Conservation (phyloP, 2,113 vertebrate genomes). For the Chroicocephalus ridibundus region DNA sequence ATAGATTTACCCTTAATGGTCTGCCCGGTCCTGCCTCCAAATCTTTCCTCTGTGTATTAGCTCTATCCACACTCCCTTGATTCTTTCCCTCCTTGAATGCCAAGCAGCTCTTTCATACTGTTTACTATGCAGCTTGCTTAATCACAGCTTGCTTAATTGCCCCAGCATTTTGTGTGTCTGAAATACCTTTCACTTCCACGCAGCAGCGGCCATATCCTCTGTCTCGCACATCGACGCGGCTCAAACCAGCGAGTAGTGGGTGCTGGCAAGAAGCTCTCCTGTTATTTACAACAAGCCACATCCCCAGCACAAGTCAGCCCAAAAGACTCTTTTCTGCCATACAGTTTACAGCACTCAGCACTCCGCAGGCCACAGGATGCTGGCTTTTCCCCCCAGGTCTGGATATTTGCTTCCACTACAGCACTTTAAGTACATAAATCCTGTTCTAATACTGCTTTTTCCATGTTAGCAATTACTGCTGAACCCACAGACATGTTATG, state of each 20-base stretch:
- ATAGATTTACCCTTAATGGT: background rate
- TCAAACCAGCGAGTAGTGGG: fast-evolving
- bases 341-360: background rate
- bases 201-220: background rate
- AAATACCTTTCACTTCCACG: background rate
- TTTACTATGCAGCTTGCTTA: background rate
- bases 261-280: background rate
- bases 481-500: background rate
- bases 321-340: background rate
- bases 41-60: background rate
- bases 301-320: background rate
- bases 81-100: background rate
- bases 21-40: background rate
- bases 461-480: background rate
- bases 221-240: background rate
- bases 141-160: background rate
- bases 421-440: background rate
- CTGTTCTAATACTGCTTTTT: background rate
- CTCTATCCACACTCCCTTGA: background rate
- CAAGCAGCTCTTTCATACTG: background rate
- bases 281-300: background rate
- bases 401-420: background rate
- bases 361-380: background rate
- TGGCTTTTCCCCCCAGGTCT: background rate
- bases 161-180: background rate